Evolutionary conservation across 2,113 vertebrate genomes (phyloP), one percentile per base, ranked within the genome.

Genomic region (Lota lota): DNA sequence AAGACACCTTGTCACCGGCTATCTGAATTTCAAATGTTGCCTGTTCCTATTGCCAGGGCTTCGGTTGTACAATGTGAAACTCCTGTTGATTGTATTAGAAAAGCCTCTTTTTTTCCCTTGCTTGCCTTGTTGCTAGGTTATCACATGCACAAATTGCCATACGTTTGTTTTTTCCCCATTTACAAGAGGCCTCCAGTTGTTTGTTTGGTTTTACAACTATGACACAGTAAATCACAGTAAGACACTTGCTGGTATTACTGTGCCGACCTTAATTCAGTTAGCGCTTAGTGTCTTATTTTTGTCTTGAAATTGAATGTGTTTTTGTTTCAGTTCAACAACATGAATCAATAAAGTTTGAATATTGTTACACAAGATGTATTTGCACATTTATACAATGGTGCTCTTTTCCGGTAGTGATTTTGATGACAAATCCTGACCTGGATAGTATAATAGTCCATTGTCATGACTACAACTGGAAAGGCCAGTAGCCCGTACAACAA

Each of bases 261-360:
- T 78, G 75, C 81, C 76, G 81, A 72, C 66, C 56, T 76, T 72
- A 73, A 54, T 85, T 12, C 40, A 47, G 12, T 47, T 47, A 47
- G 40, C 40, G 79, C 78, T 75, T 75, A n/a, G 64, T 75, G 47
- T 59, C 22, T 69, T 56, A 15, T 61, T 61, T 61, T 61, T 22
- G 22, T 15, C 22, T 22, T 61, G 63, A 81, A 53, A 64, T 20
- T 81, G 75, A 88, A 87, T 79, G 81, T 76, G 77, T 90, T 85
- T 87, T 83, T 78, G 78, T 82, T 84, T 87, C 82, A 79, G 75
- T 86, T 88, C 84, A 74, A 87, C 75, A 69, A 82, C 87, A 79
- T 82, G 74, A 91, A 82, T 77, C 83, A 91, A 90, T 91, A 92
- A 91, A 89, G 85, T 89, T 90, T 88, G 77, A 85, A 84, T 88